Evolutionary conservation across 2,113 vertebrate species (phyloP), one percentile per base, ranked within the genome.

Genomic region (Brachionichthys hirsutus): DNA sequence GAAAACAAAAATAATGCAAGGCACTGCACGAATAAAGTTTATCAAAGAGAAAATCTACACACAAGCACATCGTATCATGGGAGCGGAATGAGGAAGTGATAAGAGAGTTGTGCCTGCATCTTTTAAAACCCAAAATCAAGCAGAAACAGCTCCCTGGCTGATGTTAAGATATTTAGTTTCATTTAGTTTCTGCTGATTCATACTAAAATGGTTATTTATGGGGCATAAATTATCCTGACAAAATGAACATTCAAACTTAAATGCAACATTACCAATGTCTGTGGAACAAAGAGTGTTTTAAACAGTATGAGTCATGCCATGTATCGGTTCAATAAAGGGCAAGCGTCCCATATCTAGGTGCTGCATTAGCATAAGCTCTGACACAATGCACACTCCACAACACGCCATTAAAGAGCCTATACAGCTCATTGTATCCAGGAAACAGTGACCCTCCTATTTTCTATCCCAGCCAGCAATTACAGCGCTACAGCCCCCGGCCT

Each of bases 401-500:
- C 66, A 75, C 0, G 9, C 73, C 71, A 67, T 52, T 74, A 72
- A 80, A 77, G 70, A 70, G 70, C 47, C 61, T 72, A 53, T 59
- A 61, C 57, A 62, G 77, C 68, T 77, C 62, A 87, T 85, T 89
- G 89, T 89, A 75, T 71, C 79, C 61, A 53, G 67, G 36, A 80
- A 84, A 84, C 76, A 88, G 66, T 74, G 83, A 65, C 65, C 75
- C 70, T 12, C 69, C 70, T 76, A 81, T 85, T 84, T 77, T 83
- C 66, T 51, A 73, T 69, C 49, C 67, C 48, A 38, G 81, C 67
- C 73, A 72, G 59, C 75, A 82, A 88, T 81, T 83, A 88, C 73
- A 48, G 69, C 80, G 77, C 70, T 56, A 60, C 62, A 78, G 50
- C 51, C 64, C 65, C 75, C 45, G 47, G 55, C 57, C 75, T 73